A percentile compares a stretch with the other conserved stretches of the same genome.
Conservation (phyloP, 2,888 invertebrate genomes). For the Epinotia brunnichana region DNA sequence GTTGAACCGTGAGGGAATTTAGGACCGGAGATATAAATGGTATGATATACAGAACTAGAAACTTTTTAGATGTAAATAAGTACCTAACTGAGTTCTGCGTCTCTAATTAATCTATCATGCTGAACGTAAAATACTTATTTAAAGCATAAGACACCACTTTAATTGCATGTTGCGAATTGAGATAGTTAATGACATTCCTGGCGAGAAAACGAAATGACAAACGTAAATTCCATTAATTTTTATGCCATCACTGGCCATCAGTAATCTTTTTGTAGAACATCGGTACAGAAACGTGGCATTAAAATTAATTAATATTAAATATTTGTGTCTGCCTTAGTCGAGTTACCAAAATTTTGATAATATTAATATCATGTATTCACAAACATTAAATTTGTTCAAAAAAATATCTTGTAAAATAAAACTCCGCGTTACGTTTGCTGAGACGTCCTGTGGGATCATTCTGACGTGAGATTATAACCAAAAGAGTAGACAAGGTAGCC, state of each 20-base stretch:
- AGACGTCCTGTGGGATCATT: not conserved
- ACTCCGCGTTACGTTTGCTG: not conserved
- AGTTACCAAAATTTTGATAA: not conserved
- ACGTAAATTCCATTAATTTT: no score
- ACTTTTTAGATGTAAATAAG: not conserved
- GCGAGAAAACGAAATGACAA: no score
- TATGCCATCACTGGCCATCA: no score
- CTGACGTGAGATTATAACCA: not conserved
- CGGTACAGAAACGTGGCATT: no score
- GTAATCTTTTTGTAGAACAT: no score
- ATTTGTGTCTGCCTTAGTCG: not conserved
- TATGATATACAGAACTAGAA: not conserved
- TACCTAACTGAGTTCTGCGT: not conserved
- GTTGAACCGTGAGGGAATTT: not conserved
- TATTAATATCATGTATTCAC: not conserved
- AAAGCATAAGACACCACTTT: no score
- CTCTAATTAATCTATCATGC: no score
- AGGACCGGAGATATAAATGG: not conserved
- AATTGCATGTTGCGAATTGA: no score
- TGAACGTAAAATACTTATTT: no score
- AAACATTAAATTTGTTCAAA: not conserved
- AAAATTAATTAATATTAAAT: not conserved
- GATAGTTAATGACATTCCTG: no score
- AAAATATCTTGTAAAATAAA: conserved; percentile 5
- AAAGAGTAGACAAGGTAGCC: not conserved